A percentile compares a stretch with the other conserved stretches of the same genome.
Evolutionary conservation across 1,140 invertebrate genomes (phyloP).

Genomic region (Eubasilissa regina): DNA sequence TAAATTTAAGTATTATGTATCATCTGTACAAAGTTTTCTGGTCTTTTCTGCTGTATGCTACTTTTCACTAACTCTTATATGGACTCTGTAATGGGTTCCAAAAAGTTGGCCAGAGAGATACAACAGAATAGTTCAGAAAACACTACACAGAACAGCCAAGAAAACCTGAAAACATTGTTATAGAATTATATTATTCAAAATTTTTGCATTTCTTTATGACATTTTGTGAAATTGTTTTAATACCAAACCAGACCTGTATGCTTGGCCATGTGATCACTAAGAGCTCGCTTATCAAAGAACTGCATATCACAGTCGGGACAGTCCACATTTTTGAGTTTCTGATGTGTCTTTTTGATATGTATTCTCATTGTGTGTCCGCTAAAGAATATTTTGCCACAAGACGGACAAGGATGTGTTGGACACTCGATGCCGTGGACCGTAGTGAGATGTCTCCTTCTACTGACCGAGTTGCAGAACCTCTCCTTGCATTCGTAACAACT

Average conservation of each 20-base stretch:
- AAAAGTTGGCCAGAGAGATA: too few relatives aligned
- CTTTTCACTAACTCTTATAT: too few relatives aligned
- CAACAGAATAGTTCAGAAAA: too few relatives aligned
- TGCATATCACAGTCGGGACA: slow-evolving; percentile 3
- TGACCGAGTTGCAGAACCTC: background rate
- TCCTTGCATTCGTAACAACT: slow-evolving; percentile 7
- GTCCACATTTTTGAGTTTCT: background rate
- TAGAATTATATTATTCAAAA: too few relatives aligned
- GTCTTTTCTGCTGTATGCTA: too few relatives aligned
- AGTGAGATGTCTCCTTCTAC: background rate
- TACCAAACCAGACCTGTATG: slow-evolving; percentile 1
- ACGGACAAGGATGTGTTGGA: background rate
- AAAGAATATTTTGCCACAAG: background rate
- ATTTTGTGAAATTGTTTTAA: too few relatives aligned
- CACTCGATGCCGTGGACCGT: background rate
- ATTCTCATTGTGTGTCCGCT: background rate
- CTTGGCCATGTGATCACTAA: background rate
- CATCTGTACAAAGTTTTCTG: too few relatives aligned
- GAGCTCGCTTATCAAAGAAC: background rate
- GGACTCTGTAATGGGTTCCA: too few relatives aligned
- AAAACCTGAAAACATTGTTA: too few relatives aligned
- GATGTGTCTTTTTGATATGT: background rate
- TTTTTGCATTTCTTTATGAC: too few relatives aligned
- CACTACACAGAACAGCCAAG: too few relatives aligned
- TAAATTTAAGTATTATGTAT: too few relatives aligned